Conservation (phyloP, 2,113 vertebrate genomes). For the Dipodomys ordii region DNA sequence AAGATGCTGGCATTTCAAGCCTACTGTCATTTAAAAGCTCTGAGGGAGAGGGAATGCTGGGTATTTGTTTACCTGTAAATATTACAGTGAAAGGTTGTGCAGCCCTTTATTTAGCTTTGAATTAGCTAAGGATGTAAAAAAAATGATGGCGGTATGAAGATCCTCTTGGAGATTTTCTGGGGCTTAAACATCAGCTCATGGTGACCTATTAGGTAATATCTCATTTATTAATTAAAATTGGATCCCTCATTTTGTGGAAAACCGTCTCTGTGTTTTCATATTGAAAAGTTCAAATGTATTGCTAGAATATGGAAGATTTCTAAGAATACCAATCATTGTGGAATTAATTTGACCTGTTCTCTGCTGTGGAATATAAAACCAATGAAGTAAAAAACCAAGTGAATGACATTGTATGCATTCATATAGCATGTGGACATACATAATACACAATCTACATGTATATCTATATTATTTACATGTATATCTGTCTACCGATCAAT, state of each 20-base stretch:
- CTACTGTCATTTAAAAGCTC: constrained; percentile 57
- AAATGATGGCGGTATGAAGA: constrained; percentile 27
- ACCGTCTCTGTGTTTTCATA: constrained; percentile 6
- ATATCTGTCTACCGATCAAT: too few relatives aligned
- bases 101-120: constrained; percentile 8
- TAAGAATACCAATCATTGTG: background rate
- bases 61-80: constrained; percentile 48
- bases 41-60: background rate
- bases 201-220: constrained; percentile 31
- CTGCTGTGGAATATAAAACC: background rate
- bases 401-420: background rate
- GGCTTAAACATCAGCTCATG: constrained; percentile 17
- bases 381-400: background rate
- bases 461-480: too few relatives aligned
- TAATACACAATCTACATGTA: too few relatives aligned
- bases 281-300: constrained; percentile 26
- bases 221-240: constrained; percentile 27
- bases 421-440: too few relatives aligned
- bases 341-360: background rate
- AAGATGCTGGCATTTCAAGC: constrained; percentile 52
- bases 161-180: background rate
- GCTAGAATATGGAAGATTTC: background rate
- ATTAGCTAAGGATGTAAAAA: constrained; percentile 23
- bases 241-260: constrained; percentile 6
- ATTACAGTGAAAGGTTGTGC: constrained; percentile 30